Percentiles rank a stretch among this genome's conserved stretches.
Conservation (phyloP, 2,888 invertebrate genomes). For the Drosophila anomelani region DNA sequence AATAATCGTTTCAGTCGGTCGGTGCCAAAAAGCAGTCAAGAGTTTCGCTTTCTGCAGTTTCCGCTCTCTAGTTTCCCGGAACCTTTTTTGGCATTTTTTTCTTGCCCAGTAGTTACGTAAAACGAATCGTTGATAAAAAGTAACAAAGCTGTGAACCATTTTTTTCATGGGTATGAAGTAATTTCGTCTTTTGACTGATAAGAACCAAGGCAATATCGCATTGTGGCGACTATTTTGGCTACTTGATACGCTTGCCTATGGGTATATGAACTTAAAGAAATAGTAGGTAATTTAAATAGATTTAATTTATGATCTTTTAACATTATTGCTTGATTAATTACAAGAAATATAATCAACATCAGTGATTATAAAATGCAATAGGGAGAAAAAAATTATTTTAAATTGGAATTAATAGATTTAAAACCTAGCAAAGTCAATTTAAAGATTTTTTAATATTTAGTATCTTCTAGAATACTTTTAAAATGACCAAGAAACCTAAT, state of each 20-base stretch:
- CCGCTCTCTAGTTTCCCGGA: slow-evolving; percentile 20
- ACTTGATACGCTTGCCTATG: slow-evolving; percentile 16
- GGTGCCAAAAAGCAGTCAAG: neutral
- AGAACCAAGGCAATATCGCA: slow-evolving; percentile 27
- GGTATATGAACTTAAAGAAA: neutral
- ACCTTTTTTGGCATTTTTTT: slow-evolving; percentile 11
- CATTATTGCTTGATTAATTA: neutral
- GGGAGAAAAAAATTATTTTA: neutral
- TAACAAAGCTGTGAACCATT: slow-evolving; percentile 28
- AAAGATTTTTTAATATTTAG: neutral
- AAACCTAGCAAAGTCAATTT: neutral
- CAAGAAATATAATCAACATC: neutral
- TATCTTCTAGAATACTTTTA: neutral
- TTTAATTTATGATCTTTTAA: neutral
- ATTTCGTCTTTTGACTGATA: slow-evolving; percentile 32
- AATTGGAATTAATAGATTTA: neutral
- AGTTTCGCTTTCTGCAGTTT: slow-evolving; percentile 31
- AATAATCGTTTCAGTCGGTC: slow-evolving; percentile 1
- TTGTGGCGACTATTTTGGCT: slow-evolving; percentile 18
- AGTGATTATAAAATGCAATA: neutral
- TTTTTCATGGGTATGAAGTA: slow-evolving; percentile 37
- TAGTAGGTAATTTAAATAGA: neutral
- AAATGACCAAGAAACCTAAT: neutral
- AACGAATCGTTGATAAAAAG: slow-evolving; percentile 37
- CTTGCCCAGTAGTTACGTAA: slow-evolving; percentile 32